Conservation (phyloP, 1,140 invertebrate genomes). For the Saccostrea cuccullata region DNA sequence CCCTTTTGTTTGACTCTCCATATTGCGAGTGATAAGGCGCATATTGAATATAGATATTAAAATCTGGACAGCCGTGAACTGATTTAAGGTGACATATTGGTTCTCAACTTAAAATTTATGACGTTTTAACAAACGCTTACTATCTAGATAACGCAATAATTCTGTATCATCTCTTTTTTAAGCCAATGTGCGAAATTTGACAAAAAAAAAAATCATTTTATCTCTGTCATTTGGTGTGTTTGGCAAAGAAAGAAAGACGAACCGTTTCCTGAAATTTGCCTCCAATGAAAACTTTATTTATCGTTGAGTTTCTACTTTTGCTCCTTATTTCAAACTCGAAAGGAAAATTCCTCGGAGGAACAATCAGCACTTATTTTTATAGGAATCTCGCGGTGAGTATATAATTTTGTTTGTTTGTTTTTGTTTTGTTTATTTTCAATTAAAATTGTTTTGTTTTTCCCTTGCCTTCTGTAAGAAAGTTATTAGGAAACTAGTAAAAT, state of each 20-base stretch:
- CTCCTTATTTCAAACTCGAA: not conserved
- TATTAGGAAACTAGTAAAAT: too few species aligned
- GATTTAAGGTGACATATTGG: not conserved
- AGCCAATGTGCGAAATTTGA: not conserved
- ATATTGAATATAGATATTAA: constrained; percentile 11
- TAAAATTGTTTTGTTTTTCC: too few species aligned
- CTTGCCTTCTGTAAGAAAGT: too few species aligned
- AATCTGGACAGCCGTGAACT: not conserved
- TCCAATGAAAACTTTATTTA: constrained; percentile 8
- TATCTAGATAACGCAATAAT: not conserved
- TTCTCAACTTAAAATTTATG: not conserved
- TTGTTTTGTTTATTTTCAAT: too few species aligned
- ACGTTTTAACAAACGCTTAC: not conserved
- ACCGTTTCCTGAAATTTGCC: too few species aligned
- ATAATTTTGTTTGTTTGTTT: not conserved
- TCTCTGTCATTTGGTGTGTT: not conserved
- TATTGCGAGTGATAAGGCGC: constrained; percentile 11
- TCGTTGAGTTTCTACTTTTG: not conserved
- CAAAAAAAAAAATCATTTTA: not conserved
- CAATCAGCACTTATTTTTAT: constrained; percentile 9
- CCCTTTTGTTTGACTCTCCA: constrained; percentile 4
- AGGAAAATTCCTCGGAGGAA: not conserved
- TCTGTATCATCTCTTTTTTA: not conserved
- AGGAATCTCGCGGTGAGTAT: not conserved
- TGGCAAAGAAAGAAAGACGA: too few species aligned